Evolutionary conservation across 2,113 vertebrate genomes (phyloP), one percentile per base, ranked within the genome.

Genomic region (Abramis brama): DNA sequence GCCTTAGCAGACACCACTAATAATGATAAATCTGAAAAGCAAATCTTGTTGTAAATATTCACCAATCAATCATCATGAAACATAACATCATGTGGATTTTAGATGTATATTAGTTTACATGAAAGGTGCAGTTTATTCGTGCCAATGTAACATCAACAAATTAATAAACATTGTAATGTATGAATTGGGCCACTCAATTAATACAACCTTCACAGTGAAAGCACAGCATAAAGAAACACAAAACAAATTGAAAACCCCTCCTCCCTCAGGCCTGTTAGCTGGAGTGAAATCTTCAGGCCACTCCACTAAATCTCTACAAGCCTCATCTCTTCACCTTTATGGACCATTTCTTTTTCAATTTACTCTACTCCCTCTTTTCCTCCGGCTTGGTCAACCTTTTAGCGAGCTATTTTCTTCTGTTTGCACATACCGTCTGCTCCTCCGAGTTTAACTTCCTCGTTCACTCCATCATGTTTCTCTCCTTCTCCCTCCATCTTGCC

Each of bases 261-360:
- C 60, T 85, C 43, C 70, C 25, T 64, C 30, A 74, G 57, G 39
- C 47, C 70, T 50, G 36, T 75, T 55, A 75, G 68, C 47, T 59
- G 45, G 8, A 36, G 66, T 60, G 39, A 80, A 50, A 75, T 60
- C 70, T 86, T 82, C 27, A 76, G 45, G 81, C 74, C 52, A 45
- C 76, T 59, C 25, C 17, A 71, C 73, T 81, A 85, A 82, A 85
- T 77, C 82, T 80, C 27, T 66, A 80, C 85, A 62, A 60, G 82
- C 30, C 76, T 87, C 76, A 79, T 83, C 73, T 83, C 83, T 64
- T 62, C 33, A 80, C 60, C 45, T 85, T 83, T 88, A 85, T 81
- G 83, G 83, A 59, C 77, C 87, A 82, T 88, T 88, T 85, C 73
- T 76, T 85, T 86, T 87, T 87, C 86, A 83, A 83, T 87, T 83